Evolutionary conservation across 1,140 invertebrate genomes (phyloP).

Genomic region (Drosophila dunni): DNA sequence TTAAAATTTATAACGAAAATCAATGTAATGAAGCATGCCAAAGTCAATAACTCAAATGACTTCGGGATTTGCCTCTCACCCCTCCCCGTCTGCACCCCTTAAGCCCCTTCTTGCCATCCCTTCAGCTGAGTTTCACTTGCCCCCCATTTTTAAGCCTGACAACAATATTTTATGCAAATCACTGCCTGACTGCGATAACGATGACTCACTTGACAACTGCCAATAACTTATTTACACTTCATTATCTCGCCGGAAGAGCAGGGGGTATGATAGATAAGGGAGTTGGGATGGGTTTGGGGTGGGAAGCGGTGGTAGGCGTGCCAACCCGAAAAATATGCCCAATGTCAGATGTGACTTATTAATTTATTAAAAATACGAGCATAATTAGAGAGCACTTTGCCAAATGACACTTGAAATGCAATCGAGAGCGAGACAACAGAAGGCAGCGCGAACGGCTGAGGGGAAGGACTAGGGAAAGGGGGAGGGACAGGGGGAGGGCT

Average conservation of each 20-base stretch:
- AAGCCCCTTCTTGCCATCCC: not conserved
- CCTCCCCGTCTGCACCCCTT: conserved; percentile 2
- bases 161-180: conserved; percentile 82
- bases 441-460: not conserved
- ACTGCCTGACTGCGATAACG: conserved; percentile 67
- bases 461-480: not conserved
- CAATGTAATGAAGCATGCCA: conserved; percentile 81
- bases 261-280: no score
- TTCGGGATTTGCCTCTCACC: conserved; percentile 34
- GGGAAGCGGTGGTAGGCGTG: not conserved
- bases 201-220: conserved; percentile 82
- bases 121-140: conserved; percentile 1
- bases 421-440: conserved; percentile 25
- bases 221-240: conserved; percentile 83
- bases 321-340: conserved; percentile 62
- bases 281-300: not conserved
- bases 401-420: conserved; percentile 81
- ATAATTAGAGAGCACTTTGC: conserved; percentile 82
- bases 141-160: conserved; percentile 34
- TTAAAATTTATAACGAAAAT: conserved; percentile 82
- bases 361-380: conserved; percentile 82
- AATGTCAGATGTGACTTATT: conserved; percentile 77
- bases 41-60: conserved; percentile 82
- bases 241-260: conserved; percentile 53
- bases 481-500: not conserved